Percentiles rank a stretch among this genome's conserved stretches.
phyloP scores from a whole-genome alignment of 2,797 vertebrate species.

The Syndactyla subalaris region DNA sequence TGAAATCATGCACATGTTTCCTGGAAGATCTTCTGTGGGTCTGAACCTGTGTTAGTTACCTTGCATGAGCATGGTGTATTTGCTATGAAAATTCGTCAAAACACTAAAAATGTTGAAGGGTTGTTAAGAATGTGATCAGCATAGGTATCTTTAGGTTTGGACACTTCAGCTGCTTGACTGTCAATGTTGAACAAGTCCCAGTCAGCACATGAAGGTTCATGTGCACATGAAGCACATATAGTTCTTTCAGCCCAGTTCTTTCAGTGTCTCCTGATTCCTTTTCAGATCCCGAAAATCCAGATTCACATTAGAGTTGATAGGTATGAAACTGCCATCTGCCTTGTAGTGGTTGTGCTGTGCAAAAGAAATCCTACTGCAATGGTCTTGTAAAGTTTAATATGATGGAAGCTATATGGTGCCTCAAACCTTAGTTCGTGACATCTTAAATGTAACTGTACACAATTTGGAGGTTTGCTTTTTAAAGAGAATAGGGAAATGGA shows the following conservation, averaged over 20 bases:
- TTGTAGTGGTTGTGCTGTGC: neutral
- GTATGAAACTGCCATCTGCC: neutral
- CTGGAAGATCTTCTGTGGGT: neutral
- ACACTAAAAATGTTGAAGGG: neutral
- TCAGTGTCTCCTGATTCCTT: neutral
- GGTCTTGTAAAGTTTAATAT: neutral
- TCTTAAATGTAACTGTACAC: neutral
- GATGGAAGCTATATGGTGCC: neutral
- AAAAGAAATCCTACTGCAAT: neutral
- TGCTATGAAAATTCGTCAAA: neutral
- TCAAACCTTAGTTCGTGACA: neutral
- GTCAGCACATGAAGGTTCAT: neutral
- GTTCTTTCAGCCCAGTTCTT: neutral
- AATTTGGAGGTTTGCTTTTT: neutral
- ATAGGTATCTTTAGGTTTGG: neutral
- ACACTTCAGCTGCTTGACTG: neutral
- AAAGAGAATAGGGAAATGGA: neutral
- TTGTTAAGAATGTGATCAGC: neutral
- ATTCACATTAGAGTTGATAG: fast-evolving
- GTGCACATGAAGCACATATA: neutral
- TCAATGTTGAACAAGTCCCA: neutral
- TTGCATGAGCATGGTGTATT: neutral
- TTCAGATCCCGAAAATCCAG: neutral
- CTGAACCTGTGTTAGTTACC: neutral
- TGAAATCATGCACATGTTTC: neutral